Conservation (phyloP, 2,888 invertebrate species). For the Rutpela maculata region DNA sequence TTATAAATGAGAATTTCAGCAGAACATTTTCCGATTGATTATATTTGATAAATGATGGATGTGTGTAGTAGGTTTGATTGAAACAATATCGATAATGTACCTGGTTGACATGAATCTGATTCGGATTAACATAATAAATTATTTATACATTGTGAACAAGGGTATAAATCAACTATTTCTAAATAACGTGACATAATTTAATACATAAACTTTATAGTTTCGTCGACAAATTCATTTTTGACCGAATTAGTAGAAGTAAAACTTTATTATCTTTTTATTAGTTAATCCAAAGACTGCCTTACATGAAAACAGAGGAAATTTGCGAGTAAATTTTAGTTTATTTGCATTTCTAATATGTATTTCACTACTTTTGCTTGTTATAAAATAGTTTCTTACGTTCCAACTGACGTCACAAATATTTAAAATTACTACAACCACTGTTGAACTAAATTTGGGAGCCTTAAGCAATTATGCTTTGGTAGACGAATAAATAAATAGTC, state of each 20-base stretch:
- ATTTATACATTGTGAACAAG: constrained; percentile 49
- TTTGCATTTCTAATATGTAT: background rate
- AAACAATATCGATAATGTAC: constrained; percentile 47
- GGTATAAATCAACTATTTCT: constrained; percentile 47
- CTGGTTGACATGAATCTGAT: constrained; percentile 47
- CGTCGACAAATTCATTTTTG: constrained; percentile 15
- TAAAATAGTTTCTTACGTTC: background rate
- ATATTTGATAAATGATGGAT: constrained; percentile 40
- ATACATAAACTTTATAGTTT: constrained; percentile 21
- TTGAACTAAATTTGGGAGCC: too few relatives aligned
- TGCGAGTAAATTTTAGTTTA: background rate
- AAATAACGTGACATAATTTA: constrained; percentile 40
- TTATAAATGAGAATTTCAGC: constrained; percentile 26
- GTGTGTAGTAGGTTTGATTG: constrained; percentile 36
- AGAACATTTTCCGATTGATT: constrained; percentile 20
- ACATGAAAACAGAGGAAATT: background rate
- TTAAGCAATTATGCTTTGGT: too few relatives aligned
- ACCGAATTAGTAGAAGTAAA: background rate
- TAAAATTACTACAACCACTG: too few relatives aligned
- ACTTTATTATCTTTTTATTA: constrained; percentile 14
- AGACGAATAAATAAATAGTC: too few relatives aligned
- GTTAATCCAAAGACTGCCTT: background rate
- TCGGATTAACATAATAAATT: constrained; percentile 53
- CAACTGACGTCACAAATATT: too few relatives aligned
- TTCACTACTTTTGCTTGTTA: background rate